A percentile compares a stretch with the other conserved stretches of the same genome.
Evolutionary conservation across 2,113 vertebrate species (phyloP).

Genomic region (Oostethus manadensis): DNA sequence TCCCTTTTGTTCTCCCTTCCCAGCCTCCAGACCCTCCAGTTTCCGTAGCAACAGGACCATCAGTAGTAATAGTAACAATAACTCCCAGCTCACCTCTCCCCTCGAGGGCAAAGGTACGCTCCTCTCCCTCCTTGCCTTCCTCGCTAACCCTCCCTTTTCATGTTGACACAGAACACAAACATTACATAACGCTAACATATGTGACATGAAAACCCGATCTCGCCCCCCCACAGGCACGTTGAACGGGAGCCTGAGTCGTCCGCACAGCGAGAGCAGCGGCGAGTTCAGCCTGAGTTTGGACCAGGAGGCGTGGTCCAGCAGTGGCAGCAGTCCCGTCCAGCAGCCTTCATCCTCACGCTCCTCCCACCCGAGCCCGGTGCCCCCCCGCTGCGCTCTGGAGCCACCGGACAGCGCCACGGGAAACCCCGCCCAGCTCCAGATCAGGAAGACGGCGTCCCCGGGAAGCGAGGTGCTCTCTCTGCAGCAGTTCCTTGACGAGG

Average conservation of each 20-base stretch:
- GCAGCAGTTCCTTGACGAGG: slow-evolving; percentile 93
- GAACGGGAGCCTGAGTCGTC: slow-evolving; percentile 80
- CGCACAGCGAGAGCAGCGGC: slow-evolving; percentile 94
- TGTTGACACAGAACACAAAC: not conserved
- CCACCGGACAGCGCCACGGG: slow-evolving; percentile 21
- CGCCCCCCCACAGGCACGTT: slow-evolving; percentile 70
- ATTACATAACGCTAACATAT: too few relatives aligned
- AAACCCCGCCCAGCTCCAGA: slow-evolving; percentile 26
- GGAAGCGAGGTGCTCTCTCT: slow-evolving; percentile 84
- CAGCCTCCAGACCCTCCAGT: slow-evolving; percentile 91
- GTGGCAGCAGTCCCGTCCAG: slow-evolving; percentile 88
- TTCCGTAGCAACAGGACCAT: slow-evolving; percentile 94
- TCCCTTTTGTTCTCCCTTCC: slow-evolving; percentile 40
- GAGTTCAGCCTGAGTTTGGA: slow-evolving; percentile 88
- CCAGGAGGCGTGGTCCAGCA: slow-evolving; percentile 89
- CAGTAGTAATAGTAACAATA: slow-evolving; percentile 97
- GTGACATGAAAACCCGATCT: not conserved
- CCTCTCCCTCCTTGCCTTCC: slow-evolving; percentile 27
- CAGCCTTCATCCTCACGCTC: slow-evolving; percentile 75
- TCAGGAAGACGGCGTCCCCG: slow-evolving; percentile 71
- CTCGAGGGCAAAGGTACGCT: slow-evolving; percentile 91
- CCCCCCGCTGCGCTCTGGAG: slow-evolving; percentile 72
- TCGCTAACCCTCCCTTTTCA: slow-evolving; percentile 1
- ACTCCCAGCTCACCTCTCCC: slow-evolving; percentile 78
- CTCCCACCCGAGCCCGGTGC: slow-evolving; percentile 80